A percentile compares a stretch with the other conserved stretches of the same genome.
These are phyloP conservation scores for Rhingia rostrata DNA, from an alignment of 2,888 invertebrate species.

Conservation along the genomic window DNA sequence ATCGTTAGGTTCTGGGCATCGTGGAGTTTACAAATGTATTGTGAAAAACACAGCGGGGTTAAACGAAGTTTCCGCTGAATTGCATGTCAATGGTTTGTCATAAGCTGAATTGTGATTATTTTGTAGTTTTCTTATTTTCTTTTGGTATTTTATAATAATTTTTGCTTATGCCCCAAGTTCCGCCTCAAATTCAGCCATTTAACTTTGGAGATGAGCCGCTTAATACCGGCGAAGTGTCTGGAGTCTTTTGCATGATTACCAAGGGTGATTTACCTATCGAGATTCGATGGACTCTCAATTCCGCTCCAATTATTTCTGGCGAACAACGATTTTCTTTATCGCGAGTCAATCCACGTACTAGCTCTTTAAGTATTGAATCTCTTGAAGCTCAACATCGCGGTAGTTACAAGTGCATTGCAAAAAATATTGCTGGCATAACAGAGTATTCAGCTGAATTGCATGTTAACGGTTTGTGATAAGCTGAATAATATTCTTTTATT, in stretches of 20 bases:
- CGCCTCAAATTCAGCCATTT: conserved; percentile 83
- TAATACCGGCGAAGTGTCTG: conserved; percentile 85
- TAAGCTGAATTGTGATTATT: conserved; percentile 65
- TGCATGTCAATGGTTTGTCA: conserved; percentile 86
- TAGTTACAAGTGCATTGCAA: conserved; percentile 86
- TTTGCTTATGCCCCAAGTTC: conserved; percentile 79
- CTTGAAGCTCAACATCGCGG: conserved; percentile 85
- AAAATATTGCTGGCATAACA: conserved; percentile 84
- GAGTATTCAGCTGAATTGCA: conserved; percentile 80
- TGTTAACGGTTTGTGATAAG: conserved; percentile 75
- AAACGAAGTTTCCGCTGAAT: conserved; percentile 86
- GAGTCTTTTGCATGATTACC: conserved; percentile 86
- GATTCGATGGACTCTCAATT: conserved; percentile 86
- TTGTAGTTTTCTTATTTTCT: conserved; percentile 52
- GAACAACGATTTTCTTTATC: conserved; percentile 85
- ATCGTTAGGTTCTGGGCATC: conserved; percentile 87
- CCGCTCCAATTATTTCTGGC: conserved; percentile 86
- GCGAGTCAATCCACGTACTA: conserved; percentile 84
- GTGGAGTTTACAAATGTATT: conserved; percentile 90
- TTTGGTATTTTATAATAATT: conserved; percentile 37
- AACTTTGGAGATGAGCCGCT: conserved; percentile 84
- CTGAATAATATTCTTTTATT: conserved; percentile 8
- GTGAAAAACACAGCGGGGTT: conserved; percentile 89
- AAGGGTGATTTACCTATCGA: conserved; percentile 90
- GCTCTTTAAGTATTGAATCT: conserved; percentile 85